Base-by-base conservation (phyloP, 2,888 invertebrate species). In the Busseola fusca region DNA sequence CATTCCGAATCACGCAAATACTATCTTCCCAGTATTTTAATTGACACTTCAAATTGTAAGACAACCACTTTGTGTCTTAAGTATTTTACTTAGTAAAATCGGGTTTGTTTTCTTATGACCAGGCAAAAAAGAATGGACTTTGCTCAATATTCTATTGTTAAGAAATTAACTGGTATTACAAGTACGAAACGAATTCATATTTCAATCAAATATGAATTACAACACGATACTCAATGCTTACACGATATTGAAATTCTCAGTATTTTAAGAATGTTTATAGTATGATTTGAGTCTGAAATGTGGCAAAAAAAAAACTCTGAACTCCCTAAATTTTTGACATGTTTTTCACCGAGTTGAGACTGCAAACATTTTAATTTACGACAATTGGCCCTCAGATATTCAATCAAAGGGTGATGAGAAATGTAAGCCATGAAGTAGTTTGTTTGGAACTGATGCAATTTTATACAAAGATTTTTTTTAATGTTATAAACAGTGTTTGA, bases 71-170 rank as follows among this genome's bases (percentile, higher is more conserved):
- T 34, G 12, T 65, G 18, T 37, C 10, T n/a, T 30, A 48, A 63
- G 30, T 70, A 76, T n/a, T 25, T 64, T 68, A 40, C 25, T 50
- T 48, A 42, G 27, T 56, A 16, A 56, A 60, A 60, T 67, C 27
- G 25, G 21, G 34, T 21, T 37, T 48, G 14, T 42, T 65, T 72
- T 72, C 37, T 48, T 27, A 54, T 56, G 48, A 69, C 27, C 27
- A 1, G 18, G 45, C 64, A 64, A 67, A 60, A 34, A 59, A 7
- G 16, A 50, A 64, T 5, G 30, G 14, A 68, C 40, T 76, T 65
- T 52, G 54, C 48, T 18, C n/a, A 18, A 76, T 48, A 52, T 64
- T 57, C 10, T 56, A 50, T 14, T 48, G 25, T 54, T 37, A 64
- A 54, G 9, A 72, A 45, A 64, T 21, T 18, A 50, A 25, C 59